These are phyloP conservation scores for Micrastur ruficollis DNA, from an alignment of 2,797 vertebrate species.

Conservation along the genomic window DNA sequence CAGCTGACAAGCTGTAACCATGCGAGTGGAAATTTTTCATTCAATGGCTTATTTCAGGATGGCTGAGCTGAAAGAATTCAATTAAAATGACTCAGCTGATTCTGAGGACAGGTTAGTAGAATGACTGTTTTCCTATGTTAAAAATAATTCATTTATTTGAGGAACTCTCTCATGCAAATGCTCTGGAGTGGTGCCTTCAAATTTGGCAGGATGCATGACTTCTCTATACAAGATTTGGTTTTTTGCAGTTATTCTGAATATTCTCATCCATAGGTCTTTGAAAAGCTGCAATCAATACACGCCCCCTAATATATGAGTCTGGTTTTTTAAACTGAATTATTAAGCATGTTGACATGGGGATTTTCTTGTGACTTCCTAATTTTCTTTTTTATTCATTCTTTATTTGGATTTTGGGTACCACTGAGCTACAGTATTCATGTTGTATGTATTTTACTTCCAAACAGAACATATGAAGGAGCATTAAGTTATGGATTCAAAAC, in stretches of 20 bases:
- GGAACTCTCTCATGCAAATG: not conserved
- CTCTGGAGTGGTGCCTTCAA: not conserved
- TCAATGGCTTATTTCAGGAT: slow-evolving; percentile 4
- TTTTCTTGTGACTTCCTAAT: not conserved
- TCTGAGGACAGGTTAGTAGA: not conserved
- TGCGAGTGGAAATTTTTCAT: not conserved
- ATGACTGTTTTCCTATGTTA: not conserved
- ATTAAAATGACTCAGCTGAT: slow-evolving; percentile 7
- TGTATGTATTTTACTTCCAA: not conserved
- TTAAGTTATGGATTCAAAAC: not conserved
- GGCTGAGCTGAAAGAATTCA: not conserved
- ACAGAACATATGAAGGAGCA: not conserved
- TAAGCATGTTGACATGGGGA: not conserved
- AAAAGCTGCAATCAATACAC: not conserved
- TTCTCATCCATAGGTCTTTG: not conserved
- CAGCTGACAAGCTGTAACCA: not conserved
- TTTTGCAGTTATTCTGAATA: not conserved
- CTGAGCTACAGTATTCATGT: not conserved
- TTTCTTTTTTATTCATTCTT: not conserved
- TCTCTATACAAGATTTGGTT: not conserved
- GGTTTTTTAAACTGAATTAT: not conserved
- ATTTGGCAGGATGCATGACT: not conserved
- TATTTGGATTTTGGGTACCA: not conserved
- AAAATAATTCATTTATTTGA: not conserved
- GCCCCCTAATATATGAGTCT: not conserved